phyloP scores from a whole-genome alignment of 2,113 vertebrate genomes.

The Mastomys coucha region DNA sequence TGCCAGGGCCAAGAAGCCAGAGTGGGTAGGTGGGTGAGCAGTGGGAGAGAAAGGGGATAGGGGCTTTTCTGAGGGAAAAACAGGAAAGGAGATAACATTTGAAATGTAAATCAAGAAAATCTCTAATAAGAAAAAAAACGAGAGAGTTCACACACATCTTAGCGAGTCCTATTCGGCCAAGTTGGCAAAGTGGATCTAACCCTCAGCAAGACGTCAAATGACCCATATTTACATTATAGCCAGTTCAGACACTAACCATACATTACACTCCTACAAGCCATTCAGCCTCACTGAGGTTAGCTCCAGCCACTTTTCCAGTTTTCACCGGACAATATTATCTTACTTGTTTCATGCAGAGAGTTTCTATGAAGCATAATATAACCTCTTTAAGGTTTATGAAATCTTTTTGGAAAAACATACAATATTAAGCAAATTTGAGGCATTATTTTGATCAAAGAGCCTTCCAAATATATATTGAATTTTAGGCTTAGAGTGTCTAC shows the following conservation, averaged over 20 bases:
- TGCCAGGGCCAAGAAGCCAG: too few relatives aligned
- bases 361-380: background rate
- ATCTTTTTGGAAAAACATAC: constrained; percentile 5
- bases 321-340: background rate
- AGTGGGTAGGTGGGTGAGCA: too few relatives aligned
- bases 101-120: too few relatives aligned
- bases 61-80: too few relatives aligned
- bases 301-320: background rate
- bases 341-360: background rate
- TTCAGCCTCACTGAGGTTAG: background rate
- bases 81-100: too few relatives aligned
- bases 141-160: background rate
- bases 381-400: background rate
- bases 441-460: constrained; percentile 40
- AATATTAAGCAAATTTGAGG: background rate
- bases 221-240: background rate
- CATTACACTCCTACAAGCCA: background rate
- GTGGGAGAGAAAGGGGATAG: too few relatives aligned
- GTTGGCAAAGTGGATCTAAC: background rate
- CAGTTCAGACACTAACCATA: background rate
- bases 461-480: constrained; percentile 51
- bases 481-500: constrained; percentile 19
- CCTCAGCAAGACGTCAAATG: background rate
- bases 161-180: background rate
- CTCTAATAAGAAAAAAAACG: too few relatives aligned